phyloP scores from a whole-genome alignment of 2,888 invertebrate genomes.

The Drepana falcataria region DNA sequence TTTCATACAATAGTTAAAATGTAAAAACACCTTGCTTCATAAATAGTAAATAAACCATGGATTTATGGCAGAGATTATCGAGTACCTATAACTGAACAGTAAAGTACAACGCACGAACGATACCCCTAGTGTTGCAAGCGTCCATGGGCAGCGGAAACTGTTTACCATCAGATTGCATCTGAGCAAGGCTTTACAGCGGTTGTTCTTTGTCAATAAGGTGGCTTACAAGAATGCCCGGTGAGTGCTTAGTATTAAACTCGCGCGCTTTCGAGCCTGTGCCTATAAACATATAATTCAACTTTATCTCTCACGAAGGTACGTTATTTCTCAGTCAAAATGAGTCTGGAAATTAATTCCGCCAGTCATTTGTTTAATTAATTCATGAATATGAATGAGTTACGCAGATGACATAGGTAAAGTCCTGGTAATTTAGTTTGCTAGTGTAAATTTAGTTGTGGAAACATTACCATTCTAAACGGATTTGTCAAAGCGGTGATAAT shows the following conservation, averaged over 20 bases:
- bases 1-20: too few species aligned
- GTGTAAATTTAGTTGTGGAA: conserved; percentile 21
- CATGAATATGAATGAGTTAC: conserved; percentile 55
- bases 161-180: too few species aligned
- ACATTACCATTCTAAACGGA: conserved; percentile 20
- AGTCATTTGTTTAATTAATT: conserved; percentile 60
- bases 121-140: too few species aligned
- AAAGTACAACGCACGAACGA: too few species aligned
- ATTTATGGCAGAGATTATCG: too few species aligned
- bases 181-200: too few species aligned
- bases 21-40: too few species aligned
- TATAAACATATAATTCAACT: conserved; percentile 30
- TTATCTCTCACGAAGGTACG: conserved; percentile 33
- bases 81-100: too few species aligned
- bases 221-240: conserved; percentile 11
- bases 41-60: too few species aligned
- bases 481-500: conserved; percentile 13
- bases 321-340: conserved; percentile 45
- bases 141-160: too few species aligned
- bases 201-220: conserved; percentile 3
- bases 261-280: conserved; percentile 15
- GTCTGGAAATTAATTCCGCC: conserved; percentile 55
- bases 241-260: conserved; percentile 13
- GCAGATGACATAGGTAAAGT: conserved; percentile 44
- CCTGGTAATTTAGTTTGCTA: conserved; percentile 31